These are phyloP conservation scores for Homarus gammarus DNA, from an alignment of 2,888 invertebrate species.

Conservation along the genomic window DNA sequence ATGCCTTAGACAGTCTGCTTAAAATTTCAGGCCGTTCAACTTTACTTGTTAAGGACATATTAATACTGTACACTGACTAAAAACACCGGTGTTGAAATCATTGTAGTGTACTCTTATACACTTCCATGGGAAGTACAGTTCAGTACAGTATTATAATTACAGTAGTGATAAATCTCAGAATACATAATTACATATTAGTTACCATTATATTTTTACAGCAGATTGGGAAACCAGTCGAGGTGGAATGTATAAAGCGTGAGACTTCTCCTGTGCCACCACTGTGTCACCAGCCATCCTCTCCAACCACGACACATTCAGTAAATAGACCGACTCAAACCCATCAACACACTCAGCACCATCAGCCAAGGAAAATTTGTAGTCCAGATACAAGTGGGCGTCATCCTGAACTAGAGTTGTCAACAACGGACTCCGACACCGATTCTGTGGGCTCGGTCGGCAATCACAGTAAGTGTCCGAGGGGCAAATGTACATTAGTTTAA, in stretches of 20 bases:
- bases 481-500: no score
- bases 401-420: conserved; percentile 67
- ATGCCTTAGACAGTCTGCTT: no score
- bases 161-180: no score
- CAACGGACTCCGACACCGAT: conserved; percentile 74
- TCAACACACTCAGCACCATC: conserved; percentile 25
- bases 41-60: no score
- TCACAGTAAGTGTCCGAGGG: conserved; percentile 49
- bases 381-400: conserved; percentile 61
- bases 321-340: conserved; percentile 27
- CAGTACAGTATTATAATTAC: no score
- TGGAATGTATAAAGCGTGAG: conserved; percentile 34
- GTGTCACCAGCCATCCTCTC: background rate
- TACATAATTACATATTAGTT: no score
- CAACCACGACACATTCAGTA: background rate
- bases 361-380: conserved; percentile 50
- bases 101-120: no score
- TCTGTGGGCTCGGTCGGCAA: conserved; percentile 65
- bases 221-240: conserved; percentile 1
- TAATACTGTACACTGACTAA: no score
- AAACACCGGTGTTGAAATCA: no score
- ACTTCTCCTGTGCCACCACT: background rate
- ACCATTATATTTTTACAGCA: background rate
- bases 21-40: no score
- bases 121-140: no score